These are phyloP conservation scores for Cariama cristata DNA, from an alignment of 2,113 vertebrate species.

Conservation along the genomic window DNA sequence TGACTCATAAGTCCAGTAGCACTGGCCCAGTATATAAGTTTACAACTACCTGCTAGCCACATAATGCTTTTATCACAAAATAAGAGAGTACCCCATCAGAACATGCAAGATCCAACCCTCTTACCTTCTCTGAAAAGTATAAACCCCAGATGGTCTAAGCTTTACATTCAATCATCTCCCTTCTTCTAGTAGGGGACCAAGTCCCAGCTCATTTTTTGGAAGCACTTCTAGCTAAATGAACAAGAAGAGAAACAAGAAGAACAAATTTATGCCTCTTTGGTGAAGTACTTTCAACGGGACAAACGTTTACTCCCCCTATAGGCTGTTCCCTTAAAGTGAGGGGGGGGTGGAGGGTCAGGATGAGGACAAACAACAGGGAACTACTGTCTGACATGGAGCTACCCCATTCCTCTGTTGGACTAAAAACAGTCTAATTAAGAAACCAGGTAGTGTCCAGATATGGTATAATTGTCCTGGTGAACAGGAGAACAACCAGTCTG, in stretches of 20 bases:
- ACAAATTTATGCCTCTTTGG: background rate
- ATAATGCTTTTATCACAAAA: background rate
- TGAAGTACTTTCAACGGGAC: too few relatives aligned
- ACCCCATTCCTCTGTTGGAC: background rate
- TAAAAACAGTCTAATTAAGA: background rate
- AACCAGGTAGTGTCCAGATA: background rate
- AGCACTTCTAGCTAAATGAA: background rate
- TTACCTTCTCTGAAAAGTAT: too few relatives aligned
- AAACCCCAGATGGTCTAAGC: background rate
- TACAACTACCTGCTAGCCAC: background rate
- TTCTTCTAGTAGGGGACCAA: background rate
- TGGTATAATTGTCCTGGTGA: background rate
- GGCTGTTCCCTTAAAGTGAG: background rate
- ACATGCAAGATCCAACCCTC: background rate
- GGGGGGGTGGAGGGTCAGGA: too few relatives aligned
- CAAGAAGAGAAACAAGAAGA: background rate
- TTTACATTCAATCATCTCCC: fast-evolving
- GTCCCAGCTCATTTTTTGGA: background rate
- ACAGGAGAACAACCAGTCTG: background rate
- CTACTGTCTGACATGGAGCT: background rate
- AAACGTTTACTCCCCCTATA: background rate
- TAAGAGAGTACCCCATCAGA: background rate
- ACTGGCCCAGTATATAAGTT: too few relatives aligned
- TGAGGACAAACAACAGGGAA: background rate
- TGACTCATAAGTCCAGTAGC: background rate